Conservation (phyloP, 1,140 invertebrate species). For the Druon quercuslanigerum region DNA sequence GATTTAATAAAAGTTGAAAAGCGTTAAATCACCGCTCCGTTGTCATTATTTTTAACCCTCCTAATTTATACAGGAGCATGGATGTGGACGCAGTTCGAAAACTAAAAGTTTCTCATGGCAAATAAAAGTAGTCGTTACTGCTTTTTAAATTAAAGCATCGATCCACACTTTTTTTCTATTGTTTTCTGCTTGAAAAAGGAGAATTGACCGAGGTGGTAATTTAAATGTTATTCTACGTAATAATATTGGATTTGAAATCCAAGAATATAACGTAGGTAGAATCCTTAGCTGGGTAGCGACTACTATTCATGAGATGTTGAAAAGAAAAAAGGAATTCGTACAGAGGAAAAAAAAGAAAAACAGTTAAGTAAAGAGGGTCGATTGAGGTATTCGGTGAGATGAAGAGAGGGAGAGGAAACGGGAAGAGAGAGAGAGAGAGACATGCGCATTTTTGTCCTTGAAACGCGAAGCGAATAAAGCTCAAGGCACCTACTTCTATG, state of each 20-base stretch:
- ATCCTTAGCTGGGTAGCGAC: neutral
- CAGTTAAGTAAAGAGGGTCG: neutral
- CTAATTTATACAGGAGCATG: too few relatives aligned
- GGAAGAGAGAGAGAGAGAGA: conserved; percentile 7
- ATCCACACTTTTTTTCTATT: too few relatives aligned
- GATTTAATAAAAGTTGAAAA: too few relatives aligned
- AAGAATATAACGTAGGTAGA: neutral
- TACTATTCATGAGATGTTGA: neutral
- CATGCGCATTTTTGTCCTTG: neutral
- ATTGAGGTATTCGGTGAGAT: neutral
- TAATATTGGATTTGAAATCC: neutral
- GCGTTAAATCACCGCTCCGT: neutral
- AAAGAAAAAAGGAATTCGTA: neutral
- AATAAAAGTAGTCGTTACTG: too few relatives aligned
- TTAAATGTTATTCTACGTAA: too few relatives aligned
- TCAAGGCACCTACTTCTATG: neutral
- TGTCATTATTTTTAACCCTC: too few relatives aligned
- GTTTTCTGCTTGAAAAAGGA: too few relatives aligned
- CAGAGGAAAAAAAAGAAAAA: too few relatives aligned
- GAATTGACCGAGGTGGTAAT: too few relatives aligned
- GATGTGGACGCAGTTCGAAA: too few relatives aligned
- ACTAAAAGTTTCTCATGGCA: too few relatives aligned
- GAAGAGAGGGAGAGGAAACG: neutral
- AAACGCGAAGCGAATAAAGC: neutral
- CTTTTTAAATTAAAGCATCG: too few relatives aligned